phyloP scores from a whole-genome alignment of 2,888 invertebrate species.

The Epinotia brunnichana region DNA sequence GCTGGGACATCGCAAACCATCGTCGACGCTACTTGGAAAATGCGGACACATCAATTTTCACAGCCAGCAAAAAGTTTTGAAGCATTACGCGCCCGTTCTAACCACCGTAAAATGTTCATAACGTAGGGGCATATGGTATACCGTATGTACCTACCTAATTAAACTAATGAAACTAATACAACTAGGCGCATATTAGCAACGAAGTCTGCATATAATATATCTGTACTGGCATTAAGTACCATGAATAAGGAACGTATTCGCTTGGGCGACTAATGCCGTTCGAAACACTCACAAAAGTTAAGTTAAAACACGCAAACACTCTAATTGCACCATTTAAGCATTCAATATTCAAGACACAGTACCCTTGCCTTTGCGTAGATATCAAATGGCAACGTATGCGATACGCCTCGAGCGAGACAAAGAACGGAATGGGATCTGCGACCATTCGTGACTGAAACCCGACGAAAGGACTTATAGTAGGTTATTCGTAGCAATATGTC shows the following conservation, averaged over 20 bases:
- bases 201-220: background rate
- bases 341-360: conserved; percentile 38
- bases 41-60: conserved; percentile 67
- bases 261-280: conserved; percentile 7
- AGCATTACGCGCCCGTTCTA: conserved; percentile 47
- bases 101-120: conserved; percentile 17
- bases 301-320: conserved; percentile 5
- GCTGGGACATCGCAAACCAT: conserved; percentile 46
- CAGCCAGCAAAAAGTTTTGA: conserved; percentile 55
- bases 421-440: conserved; percentile 37
- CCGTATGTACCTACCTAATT: conserved; percentile 6
- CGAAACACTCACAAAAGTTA: conserved; percentile 8
- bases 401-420: conserved; percentile 41
- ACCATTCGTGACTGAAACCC: conserved; percentile 55
- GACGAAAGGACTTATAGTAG: conserved; percentile 54
- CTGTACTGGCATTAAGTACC: conserved; percentile 21
- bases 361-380: conserved; percentile 12
- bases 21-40: conserved; percentile 61
- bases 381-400: conserved; percentile 26
- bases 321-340: conserved; percentile 35
- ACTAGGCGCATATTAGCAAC: background rate
- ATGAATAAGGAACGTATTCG: conserved; percentile 35
- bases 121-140: conserved; percentile 15
- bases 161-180: background rate
- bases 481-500: conserved; percentile 64